These are phyloP conservation scores for Scomber colias DNA, from an alignment of 2,113 vertebrate species.

Conservation along the genomic window DNA sequence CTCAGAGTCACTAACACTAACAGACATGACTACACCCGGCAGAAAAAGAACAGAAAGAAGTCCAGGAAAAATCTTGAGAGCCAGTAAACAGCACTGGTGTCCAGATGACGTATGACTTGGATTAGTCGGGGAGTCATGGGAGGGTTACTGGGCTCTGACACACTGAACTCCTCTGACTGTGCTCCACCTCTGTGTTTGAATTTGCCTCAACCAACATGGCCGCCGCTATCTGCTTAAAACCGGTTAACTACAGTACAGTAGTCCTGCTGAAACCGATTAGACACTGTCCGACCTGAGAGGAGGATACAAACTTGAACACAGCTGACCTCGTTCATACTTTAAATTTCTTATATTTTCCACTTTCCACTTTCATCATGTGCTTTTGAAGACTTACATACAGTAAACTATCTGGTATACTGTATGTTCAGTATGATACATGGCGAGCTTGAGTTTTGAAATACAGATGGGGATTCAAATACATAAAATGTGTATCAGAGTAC, in stretches of 20 bases:
- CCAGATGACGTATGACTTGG: constrained; percentile 61
- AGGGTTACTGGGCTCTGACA: constrained; percentile 65
- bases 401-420: no score
- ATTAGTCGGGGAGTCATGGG: constrained; percentile 57
- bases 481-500: not conserved
- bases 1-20: not conserved
- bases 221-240: constrained; percentile 6
- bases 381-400: not conserved
- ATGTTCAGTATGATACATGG: not conserved
- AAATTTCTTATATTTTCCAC: not conserved
- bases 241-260: not conserved
- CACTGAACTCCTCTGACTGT: constrained; percentile 58
- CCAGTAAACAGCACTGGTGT: constrained; percentile 18
- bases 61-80: constrained; percentile 38
- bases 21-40: not conserved
- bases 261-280: not conserved
- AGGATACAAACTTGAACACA: not conserved
- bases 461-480: not conserved
- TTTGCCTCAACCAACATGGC: not conserved
- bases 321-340: not conserved
- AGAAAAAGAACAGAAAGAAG: constrained; percentile 17
- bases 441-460: not conserved
- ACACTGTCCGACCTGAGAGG: not conserved
- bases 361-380: not conserved
- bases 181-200: constrained; percentile 4